Percentiles rank a stretch among this genome's conserved stretches.
These are phyloP conservation scores for Tamias sibiricus DNA, from an alignment of 2,113 vertebrate species.

Conservation along the genomic window DNA sequence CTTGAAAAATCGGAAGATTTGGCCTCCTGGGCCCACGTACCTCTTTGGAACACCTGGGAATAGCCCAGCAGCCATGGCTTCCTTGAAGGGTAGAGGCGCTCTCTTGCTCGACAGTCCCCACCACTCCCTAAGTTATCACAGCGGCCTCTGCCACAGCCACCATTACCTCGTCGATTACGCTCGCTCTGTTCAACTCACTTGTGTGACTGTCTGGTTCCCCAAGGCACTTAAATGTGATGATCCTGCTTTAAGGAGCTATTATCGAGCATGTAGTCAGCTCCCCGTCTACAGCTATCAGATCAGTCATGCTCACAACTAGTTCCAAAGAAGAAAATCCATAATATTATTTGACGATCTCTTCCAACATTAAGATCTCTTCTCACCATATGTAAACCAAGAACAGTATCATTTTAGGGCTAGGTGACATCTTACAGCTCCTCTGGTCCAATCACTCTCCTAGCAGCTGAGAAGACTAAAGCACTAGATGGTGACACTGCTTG, in stretches of 20 bases:
- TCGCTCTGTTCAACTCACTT: not conserved
- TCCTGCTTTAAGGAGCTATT: not conserved
- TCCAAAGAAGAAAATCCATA: slow-evolving; percentile 2
- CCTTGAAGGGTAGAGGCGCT: not conserved
- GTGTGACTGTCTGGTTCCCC: not conserved
- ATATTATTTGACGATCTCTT: not conserved
- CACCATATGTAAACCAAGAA: not conserved
- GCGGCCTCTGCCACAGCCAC: not conserved
- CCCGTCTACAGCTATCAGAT: not conserved
- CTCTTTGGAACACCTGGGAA: not conserved
- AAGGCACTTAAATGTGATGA: not conserved
- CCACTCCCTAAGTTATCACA: not conserved
- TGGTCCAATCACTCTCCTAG: not conserved
- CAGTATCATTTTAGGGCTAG: not conserved
- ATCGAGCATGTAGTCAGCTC: not conserved
- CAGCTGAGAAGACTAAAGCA: not conserved
- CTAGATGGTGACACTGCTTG: not conserved
- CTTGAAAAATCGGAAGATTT: not conserved
- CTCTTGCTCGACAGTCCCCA: not conserved
- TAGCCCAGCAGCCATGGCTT: not conserved
- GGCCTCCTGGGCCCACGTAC: too few species aligned
- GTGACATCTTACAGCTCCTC: not conserved
- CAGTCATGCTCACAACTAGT: not conserved
- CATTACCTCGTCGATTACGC: not conserved
- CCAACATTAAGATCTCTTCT: not conserved